Conservation (phyloP, 2,888 invertebrate species). For the Chymomyza procnemis region DNA sequence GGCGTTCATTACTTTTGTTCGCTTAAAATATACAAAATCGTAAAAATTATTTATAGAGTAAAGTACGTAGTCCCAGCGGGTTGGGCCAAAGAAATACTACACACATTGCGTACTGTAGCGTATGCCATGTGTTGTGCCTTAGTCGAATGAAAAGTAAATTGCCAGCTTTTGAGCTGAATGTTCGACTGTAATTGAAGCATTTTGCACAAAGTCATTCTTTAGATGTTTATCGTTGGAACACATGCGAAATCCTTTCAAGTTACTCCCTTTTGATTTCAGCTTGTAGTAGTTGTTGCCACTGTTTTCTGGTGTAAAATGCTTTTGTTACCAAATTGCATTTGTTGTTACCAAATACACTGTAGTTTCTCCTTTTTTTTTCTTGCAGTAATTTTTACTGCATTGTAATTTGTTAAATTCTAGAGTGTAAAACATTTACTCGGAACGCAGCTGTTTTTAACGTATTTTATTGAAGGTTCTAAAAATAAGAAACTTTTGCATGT, state of each 20-base stretch:
- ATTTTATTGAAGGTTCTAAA: conserved; percentile 16
- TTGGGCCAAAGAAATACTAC: no score
- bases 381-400: conserved; percentile 57
- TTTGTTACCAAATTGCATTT: conserved; percentile 53
- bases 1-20: no score
- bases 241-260: conserved; percentile 1
- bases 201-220: conserved; percentile 52
- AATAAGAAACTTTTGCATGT: conserved; percentile 8
- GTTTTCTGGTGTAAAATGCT: conserved; percentile 28
- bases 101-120: no score
- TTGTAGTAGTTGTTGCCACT: not conserved
- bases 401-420: conserved; percentile 66
- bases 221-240: conserved; percentile 36
- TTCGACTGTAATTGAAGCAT: conserved; percentile 43
- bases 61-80: no score
- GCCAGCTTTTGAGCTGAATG: not conserved
- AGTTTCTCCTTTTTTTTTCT: conserved; percentile 45
- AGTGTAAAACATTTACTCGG: conserved; percentile 1
- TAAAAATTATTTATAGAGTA: no score
- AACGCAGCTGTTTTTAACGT: conserved; percentile 4
- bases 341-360: conserved; percentile 46
- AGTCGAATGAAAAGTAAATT: conserved; percentile 18
- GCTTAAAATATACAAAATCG: no score
- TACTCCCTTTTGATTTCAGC: not conserved
- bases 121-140: conserved; percentile 36